Evolutionary conservation across 2,888 invertebrate species (phyloP).

Genomic region (Notodonta dromedarius): DNA sequence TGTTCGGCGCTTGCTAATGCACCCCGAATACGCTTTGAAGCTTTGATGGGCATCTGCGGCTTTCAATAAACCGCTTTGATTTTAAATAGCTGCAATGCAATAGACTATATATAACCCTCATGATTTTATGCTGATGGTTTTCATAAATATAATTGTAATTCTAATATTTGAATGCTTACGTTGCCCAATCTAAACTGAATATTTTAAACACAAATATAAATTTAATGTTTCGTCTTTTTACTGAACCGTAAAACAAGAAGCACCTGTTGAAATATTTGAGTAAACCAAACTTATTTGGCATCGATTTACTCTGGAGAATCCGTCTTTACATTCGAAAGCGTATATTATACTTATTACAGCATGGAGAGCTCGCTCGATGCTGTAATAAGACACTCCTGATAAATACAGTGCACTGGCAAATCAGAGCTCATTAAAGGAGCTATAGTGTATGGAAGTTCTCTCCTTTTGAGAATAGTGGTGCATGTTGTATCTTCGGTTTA

Average conservation of each 20-base stretch:
- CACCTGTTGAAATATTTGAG: conserved; percentile 22
- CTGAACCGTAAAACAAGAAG: conserved; percentile 4
- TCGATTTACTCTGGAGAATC: conserved; percentile 17
- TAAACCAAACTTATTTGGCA: conserved; percentile 8
- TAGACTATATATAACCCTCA: conserved; percentile 27
- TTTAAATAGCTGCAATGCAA: conserved; percentile 38
- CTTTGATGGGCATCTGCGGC: conserved; percentile 53
- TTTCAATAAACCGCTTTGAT: conserved; percentile 54
- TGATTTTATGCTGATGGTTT: conserved; percentile 5
- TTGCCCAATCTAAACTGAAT: too few species aligned
- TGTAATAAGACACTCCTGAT: conserved; percentile 32
- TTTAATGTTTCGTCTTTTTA: background rate
- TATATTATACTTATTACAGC: conserved; percentile 12
- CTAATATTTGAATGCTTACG: background rate
- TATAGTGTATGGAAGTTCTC: conserved; percentile 10
- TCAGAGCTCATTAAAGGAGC: conserved; percentile 30
- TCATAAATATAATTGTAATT: background rate
- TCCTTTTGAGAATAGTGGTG: background rate
- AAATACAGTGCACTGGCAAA: conserved; percentile 30
- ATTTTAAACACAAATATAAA: background rate
- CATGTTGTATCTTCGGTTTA: background rate
- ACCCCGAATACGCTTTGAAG: conserved; percentile 51
- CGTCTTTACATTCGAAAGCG: conserved; percentile 8
- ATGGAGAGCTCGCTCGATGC: conserved; percentile 16
- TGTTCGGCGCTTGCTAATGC: conserved; percentile 46